Base-by-base conservation (phyloP, 2,888 invertebrate species). In the Schrankia costaestrigalis region DNA sequence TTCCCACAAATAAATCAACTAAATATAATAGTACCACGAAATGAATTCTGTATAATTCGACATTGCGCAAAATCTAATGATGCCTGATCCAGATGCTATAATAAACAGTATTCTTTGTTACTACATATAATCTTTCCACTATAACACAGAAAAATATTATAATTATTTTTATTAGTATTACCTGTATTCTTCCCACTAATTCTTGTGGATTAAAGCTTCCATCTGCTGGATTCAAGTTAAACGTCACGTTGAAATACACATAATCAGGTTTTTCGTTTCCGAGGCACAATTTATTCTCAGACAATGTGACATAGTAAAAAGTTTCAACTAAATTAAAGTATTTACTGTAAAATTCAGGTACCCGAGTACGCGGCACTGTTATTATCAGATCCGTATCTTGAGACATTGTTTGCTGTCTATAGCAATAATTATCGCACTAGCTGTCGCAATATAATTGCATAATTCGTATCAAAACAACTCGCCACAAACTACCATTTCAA, bases 321-420 rank as follows among this genome's bases (percentile, higher is more conserved):
- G 83, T 82, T 80, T 87, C 87, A 40, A 86, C 83, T 61, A 86
- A 77, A 74, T 84, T 86, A 18, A 78, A 71, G 65, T 84, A 85
- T 61, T 81, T 85, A 49, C 61, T 75, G 51, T 79, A 82, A 63
- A 87, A 87, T 56, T 85, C 82, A 11, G 69, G 65, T 43, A 84
- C 56, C 71, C 80, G 78, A 49, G 75, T 72, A 42, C 84, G 82
- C 53, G 86, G 86, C 56, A 87, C 82, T 49, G 79, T 71, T 75
- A 87, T 78, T 35, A 71, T 53, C 41, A 78, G 57, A 61, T 85
- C 81, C 46, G 71, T 67, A 52, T 83, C 84, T 61, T 75, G 73
- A 71, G 86, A 86, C 86, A 86, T 86, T 71, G 62, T 81, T 66
- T 41, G 40, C 44, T 55, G 36, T 25, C 35, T 60, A 55, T 60